Evolutionary conservation across 2,797 vertebrate genomes (phyloP), one percentile per base, ranked within the genome.

Genomic region (Denticeps clupeoides): DNA sequence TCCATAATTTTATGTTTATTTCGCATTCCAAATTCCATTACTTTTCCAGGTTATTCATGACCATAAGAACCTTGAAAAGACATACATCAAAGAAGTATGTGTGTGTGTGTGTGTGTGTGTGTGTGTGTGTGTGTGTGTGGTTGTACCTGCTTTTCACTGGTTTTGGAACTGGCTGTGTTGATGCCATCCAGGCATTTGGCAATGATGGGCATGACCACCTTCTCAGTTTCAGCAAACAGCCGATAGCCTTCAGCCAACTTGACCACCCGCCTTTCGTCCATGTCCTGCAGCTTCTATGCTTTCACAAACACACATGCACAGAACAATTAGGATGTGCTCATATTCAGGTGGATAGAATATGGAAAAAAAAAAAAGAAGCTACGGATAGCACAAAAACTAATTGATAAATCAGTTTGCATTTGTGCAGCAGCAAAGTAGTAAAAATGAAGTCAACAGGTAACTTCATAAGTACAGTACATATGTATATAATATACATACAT

Each of bases 121-220:
- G 4, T 24, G 22, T 7, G 12, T 8, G 15, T 16, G 24, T 10
- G 42, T 16, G 12, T 28, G 29, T 9, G 42, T 31, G 27, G 49
- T 82, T 84, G 86, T 75, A 89, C 93, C 81, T 87, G 79, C 23
- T 89, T 87, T 53, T 87, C 85, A 62, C 91, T 74, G 45, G 89
- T 85, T 32, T 84, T 90, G 46, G 63, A 68, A 27, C 89, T 91
- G 7, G 89, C 87, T 52, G 82, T 65, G 62, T 78, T 78, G 82
- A 97, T 92, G 68, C 87, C 85, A 53, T 97, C 92, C 55, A 98
- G 75, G 78, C 93, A 94, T 61, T 87, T 92, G 15, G 80, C 82
- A 69, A 98, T 87, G 70, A 92, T 92, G 1, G 90, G 90, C 74
- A 90, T 80, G 64, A 93, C 84, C 26, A 87, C 88, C 53, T 85